Base-by-base conservation (phyloP, 2,888 invertebrate genomes). In the Oscheius sp. region DNA sequence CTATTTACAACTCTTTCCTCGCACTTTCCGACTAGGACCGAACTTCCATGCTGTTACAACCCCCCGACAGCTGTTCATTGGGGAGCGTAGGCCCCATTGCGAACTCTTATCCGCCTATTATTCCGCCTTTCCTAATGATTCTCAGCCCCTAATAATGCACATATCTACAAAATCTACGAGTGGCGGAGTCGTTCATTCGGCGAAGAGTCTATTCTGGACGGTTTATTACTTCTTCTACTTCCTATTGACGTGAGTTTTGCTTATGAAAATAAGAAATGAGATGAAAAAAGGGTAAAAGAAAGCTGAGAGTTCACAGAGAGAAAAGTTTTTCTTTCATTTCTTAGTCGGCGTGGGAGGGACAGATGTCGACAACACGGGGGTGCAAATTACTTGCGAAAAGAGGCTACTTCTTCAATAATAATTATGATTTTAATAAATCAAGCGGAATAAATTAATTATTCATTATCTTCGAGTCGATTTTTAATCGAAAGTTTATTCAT, bases 201-300 rank as follows among this genome's bases (percentile, higher is more conserved):
- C 50, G 1, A 61, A 45, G 20, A 61, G 31, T 20, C 69, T 69
- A 46, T 71, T 78, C 67, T 74, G 74, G 74, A 78, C 78, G 27
- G 46, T 74, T 29, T 63, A 74, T 46, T 78, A 78, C 71, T 78
- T 78, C 42, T 71, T 76, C 58, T 78, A 78, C 66, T 78, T 76
- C 63, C 68, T 78, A 15, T 72, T 76, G 65, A 78, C 76, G 78
- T 78, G 57, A 73, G 78, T 69, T 6, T 23, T 25, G 52, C 34
- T 31, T 53, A 6, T 20, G 3, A 4, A 29, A 53, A 53, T 25
- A 53, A 53, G 23, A 4, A 15, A 46, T 12, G 15, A 20, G n/a
- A 15, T 15, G 6, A 46, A 46, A 46, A 46, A 17, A 6, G 46
- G n/a, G 8, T 17, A 8, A 42, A 42, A 42, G 17, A 8, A 42